Evolutionary conservation across 2,113 vertebrate genomes (phyloP).

Genomic region (Hypomesus transpacificus): DNA sequence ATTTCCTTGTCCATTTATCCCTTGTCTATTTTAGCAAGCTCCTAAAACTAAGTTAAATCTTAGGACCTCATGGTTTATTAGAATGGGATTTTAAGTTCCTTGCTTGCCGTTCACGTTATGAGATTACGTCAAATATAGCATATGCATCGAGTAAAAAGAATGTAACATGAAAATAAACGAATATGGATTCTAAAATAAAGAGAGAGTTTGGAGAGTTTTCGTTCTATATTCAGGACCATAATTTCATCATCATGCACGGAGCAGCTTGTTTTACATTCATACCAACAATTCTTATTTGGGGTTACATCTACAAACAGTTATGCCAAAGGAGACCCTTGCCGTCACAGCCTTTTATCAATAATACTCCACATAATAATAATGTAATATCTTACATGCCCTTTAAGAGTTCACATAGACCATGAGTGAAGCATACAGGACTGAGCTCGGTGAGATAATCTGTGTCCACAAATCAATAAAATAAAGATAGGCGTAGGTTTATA

Average conservation of each 20-base stretch:
- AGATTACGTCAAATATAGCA: conserved; percentile 14
- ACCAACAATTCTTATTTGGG: no score
- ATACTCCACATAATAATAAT: no score
- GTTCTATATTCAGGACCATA: background rate
- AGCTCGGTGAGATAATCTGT: background rate
- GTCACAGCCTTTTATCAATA: background rate
- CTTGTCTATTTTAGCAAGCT: conserved; percentile 5
- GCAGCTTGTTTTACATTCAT: no score
- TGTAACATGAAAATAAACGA: conserved; percentile 36
- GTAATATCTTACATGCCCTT: background rate
- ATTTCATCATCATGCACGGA: no score
- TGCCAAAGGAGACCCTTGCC: background rate
- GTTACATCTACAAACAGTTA: no score
- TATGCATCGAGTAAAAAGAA: conserved; percentile 37
- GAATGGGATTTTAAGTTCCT: conserved; percentile 36
- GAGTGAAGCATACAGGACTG: background rate
- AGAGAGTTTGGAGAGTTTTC: background rate
- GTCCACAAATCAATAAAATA: background rate
- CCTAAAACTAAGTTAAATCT: background rate
- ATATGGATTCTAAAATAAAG: conserved; percentile 22
- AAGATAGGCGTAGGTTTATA: no score
- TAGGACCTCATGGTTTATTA: conserved; percentile 31
- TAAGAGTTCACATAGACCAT: background rate
- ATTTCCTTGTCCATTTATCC: conserved; percentile 22
- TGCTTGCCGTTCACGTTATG: conserved; percentile 45